Conservation (phyloP, 2,797 vertebrate genomes). For the Tauraco hartlaubi region DNA sequence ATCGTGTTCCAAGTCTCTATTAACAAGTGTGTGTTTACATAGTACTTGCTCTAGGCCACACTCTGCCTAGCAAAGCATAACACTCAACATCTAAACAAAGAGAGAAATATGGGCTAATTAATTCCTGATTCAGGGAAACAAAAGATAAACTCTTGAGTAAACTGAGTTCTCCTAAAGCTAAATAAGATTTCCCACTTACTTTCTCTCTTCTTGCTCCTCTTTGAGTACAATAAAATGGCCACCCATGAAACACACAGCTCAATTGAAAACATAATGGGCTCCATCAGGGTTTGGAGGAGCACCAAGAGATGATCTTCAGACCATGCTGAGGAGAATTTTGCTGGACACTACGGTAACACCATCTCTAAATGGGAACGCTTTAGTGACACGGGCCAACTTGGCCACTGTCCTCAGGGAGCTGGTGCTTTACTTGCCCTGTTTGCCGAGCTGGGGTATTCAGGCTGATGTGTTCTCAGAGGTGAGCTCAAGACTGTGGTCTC, state of each 20-base stretch:
- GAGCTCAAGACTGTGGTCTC: accelerated
- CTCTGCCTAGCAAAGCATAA: neutral
- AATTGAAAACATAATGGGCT: neutral
- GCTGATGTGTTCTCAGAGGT: neutral
- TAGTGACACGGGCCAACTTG: neutral
- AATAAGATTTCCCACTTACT: neutral
- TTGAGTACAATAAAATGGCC: neutral
- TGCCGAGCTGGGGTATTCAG: accelerated
- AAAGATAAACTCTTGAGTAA: constrained; percentile 19
- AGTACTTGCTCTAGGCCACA: neutral
- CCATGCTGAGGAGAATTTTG: neutral
- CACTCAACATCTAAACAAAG: constrained; percentile 10
- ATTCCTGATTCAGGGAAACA: constrained; percentile 40
- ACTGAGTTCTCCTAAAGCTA: constrained; percentile 1
- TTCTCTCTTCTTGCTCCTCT: neutral
- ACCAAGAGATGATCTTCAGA: neutral
- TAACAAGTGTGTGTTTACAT: constrained; percentile 36
- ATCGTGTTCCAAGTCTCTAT: neutral
- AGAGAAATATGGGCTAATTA: constrained; percentile 4
- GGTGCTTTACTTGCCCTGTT: neutral
- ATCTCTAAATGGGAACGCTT: neutral
- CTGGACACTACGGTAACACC: neutral
- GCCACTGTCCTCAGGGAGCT: neutral
- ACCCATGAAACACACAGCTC: neutral
- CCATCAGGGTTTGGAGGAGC: neutral